Evolutionary conservation across 2,888 invertebrate genomes (phyloP).

Genomic region (Margaritifera margaritifera): DNA sequence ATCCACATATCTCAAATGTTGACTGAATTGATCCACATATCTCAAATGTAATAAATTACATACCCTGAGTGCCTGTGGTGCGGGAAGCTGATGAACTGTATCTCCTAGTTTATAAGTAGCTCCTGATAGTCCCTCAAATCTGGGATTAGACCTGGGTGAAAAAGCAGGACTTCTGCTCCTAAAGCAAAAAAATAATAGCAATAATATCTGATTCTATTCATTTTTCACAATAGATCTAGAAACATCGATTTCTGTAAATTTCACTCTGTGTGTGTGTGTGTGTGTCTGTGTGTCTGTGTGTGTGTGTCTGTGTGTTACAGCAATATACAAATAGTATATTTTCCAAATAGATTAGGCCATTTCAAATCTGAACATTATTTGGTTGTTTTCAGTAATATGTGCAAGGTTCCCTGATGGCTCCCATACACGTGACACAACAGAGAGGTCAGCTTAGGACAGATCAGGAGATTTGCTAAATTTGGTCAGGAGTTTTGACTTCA

Average conservation of each 20-base stretch:
- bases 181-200: neutral
- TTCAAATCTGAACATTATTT: no score
- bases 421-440: no score
- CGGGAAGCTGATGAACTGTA: constrained; percentile 58
- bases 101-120: constrained; percentile 58
- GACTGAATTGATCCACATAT: constrained; percentile 1
- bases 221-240: neutral
- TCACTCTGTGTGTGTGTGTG: no score
- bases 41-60: constrained; percentile 5
- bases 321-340: no score
- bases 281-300: no score
- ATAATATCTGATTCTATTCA: neutral
- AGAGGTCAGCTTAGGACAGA: no score
- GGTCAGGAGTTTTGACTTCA: no score
- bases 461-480: no score
- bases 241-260: neutral
- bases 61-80: constrained; percentile 63
- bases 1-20: neutral
- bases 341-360: no score
- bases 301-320: no score
- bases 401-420: neutral
- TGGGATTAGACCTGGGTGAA: constrained; percentile 41
- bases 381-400: no score
- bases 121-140: constrained; percentile 57
- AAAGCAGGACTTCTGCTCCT: constrained; percentile 22